Evolutionary conservation across 1,140 invertebrate genomes (phyloP), one percentile per base, ranked within the genome.

Genomic region (Physella acuta): DNA sequence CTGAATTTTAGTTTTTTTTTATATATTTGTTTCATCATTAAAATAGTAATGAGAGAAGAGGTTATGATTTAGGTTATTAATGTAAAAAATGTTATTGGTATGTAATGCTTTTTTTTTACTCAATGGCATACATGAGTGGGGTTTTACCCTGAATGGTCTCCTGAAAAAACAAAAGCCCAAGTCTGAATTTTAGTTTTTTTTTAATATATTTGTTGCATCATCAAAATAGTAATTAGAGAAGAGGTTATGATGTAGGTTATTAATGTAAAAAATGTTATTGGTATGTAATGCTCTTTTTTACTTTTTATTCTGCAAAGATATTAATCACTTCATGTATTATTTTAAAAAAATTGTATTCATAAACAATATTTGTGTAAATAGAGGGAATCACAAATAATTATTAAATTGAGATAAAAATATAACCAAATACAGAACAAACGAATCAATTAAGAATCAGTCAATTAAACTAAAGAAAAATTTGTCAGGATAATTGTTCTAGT

Each of bases 91-190:
- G 8, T 49, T 8, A 11, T 49, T 20, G 8, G 20, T 11, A 20
- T n/a, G 11, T 11, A 49, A 49, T 49, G n/a, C n/a, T n/a, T 49
- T 14, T 14, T 14, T 11, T n/a, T 14, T 14, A 61, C 24, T 61
- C 34, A 3, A 61, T 61, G 59, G 59, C 59, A 37, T 24, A 61
- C 59, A 61, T 61, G 3, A 61, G 59, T 2, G 59, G 59, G 3
- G 59, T 61, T 36, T 39, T 61, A 1, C 59, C 59, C 20, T 61
- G 59, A 44, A 61, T n/a, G 36, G 33, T 39, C 17, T 61, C 36
- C 36, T 61, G 59, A 8, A 14, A 1, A 60, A 17, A 14, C 2
- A 60, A 36, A 56, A 5, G 33, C 24, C 28, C 3, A 52, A 11
- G 8, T 11, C 39, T 44, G 39, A 11, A 44, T 8, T 44, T 20